Evolutionary conservation across 2,797 vertebrate genomes (phyloP), one percentile per base, ranked within the genome.

Genomic region (Chloroceryle inda): DNA sequence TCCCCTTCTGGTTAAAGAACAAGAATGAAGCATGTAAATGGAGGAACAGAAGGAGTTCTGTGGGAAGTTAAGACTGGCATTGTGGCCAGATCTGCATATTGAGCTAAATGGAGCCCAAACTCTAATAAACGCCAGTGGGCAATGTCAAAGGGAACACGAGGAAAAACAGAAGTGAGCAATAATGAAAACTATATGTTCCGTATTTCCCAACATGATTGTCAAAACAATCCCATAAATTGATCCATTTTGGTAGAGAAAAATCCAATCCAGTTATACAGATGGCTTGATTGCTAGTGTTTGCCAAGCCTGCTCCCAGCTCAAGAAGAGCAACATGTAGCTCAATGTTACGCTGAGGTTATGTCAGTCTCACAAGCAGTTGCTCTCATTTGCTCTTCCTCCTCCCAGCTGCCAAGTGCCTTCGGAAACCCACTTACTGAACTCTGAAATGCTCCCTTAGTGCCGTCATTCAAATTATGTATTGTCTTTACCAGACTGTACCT

Each of bases 151-250:
- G 63, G 81, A 94, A 85, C 47, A 87, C 71, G 86, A 78, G 44
- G 69, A 62, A 87, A 95, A 94, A 12, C 45, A 93, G 53, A 88
- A 93, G 80, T 49, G 96, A 97, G 88, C 40, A 93, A 72, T 69
- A 44, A 94, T 67, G 64, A 92, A 94, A 93, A 83, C 74, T 63
- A 7, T 61, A 93, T 92, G 94, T 72, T 91, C 74, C 56, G 44
- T 81, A 93, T 96, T 95, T 91, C 91, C 91, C 74, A 88, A 97
- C 63, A 94, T 40, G 75, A 64, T 74, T 94, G 93, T 94, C 93
- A 96, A 96, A 97, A 84, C 67, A 85, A 74, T 85, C 47, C 44
- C 71, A 37, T 37, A 89, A 96, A 94, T 5, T 68, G 81, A 95
- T 92, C 85, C 62, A 26, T 79, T 96, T 96, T 92, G 49, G 56